A percentile compares a stretch with the other conserved stretches of the same genome.
Evolutionary conservation across 2,888 invertebrate genomes (phyloP).

Genomic region (Tachina lurida): DNA sequence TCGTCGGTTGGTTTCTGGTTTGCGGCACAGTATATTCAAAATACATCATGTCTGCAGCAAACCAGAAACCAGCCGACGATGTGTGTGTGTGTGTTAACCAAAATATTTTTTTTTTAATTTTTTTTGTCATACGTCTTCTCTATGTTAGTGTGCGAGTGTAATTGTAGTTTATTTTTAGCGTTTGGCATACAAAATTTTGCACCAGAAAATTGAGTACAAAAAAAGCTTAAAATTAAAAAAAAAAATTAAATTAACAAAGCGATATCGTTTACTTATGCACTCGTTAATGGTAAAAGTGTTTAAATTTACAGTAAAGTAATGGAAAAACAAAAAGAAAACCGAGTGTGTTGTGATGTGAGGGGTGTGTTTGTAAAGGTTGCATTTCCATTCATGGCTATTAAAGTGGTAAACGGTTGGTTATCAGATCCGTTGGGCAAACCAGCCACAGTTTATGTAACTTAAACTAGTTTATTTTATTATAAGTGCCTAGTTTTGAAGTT

Average conservation of each 20-base stretch:
- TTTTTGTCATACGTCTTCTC: not conserved
- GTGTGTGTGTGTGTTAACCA: constrained; percentile 31
- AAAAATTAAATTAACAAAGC: constrained; percentile 44
- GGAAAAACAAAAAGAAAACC: too few species aligned
- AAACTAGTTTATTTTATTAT: too few species aligned
- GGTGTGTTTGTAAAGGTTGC: not conserved
- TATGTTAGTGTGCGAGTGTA: not conserved
- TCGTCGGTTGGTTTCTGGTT: too few species aligned
- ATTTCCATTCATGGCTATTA: too few species aligned
- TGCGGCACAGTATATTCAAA: too few species aligned
- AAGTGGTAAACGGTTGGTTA: too few species aligned
- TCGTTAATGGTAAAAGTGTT: constrained; percentile 4
- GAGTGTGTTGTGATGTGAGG: not conserved
- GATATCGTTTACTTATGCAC: constrained; percentile 30
- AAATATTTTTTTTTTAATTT: constrained; percentile 1
- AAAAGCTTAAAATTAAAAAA: not conserved
- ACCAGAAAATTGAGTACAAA: constrained; percentile 3
- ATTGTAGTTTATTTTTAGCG: constrained; percentile 56
- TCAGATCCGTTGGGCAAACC: too few species aligned
- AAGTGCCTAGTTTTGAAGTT: too few species aligned
- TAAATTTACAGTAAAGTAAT: not conserved
- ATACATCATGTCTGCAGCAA: too few species aligned
- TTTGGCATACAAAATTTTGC: constrained; percentile 52
- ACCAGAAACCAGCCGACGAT: too few species aligned
- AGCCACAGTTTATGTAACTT: too few species aligned